phyloP scores from a whole-genome alignment of 2,888 invertebrate species.

The Heteromurus nitidus region DNA sequence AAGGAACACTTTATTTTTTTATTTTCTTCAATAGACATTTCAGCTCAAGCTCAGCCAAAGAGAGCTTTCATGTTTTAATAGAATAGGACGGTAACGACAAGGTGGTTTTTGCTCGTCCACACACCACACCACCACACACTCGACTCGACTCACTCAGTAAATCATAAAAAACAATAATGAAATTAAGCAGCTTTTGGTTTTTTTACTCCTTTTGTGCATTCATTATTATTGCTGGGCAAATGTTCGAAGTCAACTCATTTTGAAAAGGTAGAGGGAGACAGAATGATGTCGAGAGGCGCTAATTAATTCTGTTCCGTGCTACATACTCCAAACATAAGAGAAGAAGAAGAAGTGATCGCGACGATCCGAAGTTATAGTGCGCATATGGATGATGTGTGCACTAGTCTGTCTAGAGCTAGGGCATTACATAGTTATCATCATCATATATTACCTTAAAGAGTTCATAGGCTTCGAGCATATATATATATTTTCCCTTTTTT shows the following conservation, averaged over 20 bases:
- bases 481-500: too few species aligned
- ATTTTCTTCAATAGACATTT: not conserved
- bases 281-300: not conserved
- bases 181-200: slow-evolving; percentile 15
- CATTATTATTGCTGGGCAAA: not conserved
- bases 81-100: not conserved
- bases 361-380: not conserved
- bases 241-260: not conserved
- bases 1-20: not conserved
- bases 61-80: not conserved
- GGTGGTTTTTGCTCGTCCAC: not conserved
- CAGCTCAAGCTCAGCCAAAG: not conserved
- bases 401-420: not conserved
- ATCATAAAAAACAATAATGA: slow-evolving; percentile 28
- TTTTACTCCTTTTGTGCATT: not conserved
- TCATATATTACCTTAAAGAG: not conserved
- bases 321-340: not conserved
- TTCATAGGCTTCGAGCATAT: not conserved
- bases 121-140: not conserved
- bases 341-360: not conserved
- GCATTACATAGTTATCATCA: too few species aligned
- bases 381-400: not conserved
- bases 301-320: slow-evolving; percentile 23
- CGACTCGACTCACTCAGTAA: slow-evolving; percentile 9
- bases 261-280: not conserved